phyloP scores from a whole-genome alignment of 2,888 invertebrate species.

The Homarus gammarus region DNA sequence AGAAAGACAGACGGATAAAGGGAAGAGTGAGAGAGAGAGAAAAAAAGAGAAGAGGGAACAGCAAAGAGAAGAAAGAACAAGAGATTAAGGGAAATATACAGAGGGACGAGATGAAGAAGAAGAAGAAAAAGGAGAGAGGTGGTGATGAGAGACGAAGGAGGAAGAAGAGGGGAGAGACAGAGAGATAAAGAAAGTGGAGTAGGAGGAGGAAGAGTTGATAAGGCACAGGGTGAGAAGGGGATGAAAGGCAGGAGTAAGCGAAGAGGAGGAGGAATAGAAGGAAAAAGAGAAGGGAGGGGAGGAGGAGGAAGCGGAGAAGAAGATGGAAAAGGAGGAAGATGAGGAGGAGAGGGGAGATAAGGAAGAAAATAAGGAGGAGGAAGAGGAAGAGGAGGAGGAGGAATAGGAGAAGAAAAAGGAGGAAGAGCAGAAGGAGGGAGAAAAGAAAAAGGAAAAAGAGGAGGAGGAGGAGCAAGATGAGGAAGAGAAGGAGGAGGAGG shows the following conservation, averaged over 20 bases:
- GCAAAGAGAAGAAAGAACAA: neutral
- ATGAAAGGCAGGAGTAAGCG: neutral
- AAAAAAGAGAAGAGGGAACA: neutral
- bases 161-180: neutral
- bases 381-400: neutral
- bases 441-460: neutral
- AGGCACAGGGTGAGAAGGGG: too few species aligned
- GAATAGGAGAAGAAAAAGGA: neutral
- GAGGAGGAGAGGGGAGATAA: too few species aligned
- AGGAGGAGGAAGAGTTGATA: too few species aligned
- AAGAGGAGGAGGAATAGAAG: neutral
- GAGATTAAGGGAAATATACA: neutral
- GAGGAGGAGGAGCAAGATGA: neutral
- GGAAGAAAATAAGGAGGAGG: neutral
- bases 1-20: neutral
- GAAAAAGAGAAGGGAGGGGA: neutral
- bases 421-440: neutral
- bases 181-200: too few species aligned
- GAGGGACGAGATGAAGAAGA: neutral
- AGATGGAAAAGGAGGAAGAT: neutral
- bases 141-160: conserved; percentile 6
- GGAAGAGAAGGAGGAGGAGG: neutral
- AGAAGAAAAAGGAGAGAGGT: neutral
- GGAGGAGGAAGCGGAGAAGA: neutral
- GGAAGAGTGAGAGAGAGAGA: conserved; percentile 22